phyloP scores from a whole-genome alignment of 2,888 invertebrate species.

The Caenorhabditis japonica region DNA sequence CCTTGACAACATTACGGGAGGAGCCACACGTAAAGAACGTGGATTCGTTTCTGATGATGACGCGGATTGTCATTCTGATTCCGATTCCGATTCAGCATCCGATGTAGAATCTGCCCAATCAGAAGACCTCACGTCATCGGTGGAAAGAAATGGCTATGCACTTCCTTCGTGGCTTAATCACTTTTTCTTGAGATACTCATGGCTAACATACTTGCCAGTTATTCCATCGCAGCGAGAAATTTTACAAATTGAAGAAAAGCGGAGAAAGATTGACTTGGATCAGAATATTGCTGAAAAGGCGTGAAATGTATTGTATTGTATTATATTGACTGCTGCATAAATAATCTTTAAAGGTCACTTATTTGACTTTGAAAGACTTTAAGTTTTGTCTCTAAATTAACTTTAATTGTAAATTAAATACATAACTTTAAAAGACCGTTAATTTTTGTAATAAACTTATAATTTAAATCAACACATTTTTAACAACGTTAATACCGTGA shows the following conservation, averaged over 20 bases:
- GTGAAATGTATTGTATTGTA: constrained; percentile 7
- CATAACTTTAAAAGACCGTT: no score
- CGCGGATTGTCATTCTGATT: neutral
- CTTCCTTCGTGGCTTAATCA: constrained; percentile 39
- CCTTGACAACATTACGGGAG: constrained; percentile 74
- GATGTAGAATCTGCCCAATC: neutral
- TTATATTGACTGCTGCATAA: neutral
- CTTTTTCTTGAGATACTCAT: constrained; percentile 33
- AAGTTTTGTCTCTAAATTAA: no score
- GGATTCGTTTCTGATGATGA: constrained; percentile 38
- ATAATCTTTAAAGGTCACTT: no score
- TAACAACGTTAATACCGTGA: no score
- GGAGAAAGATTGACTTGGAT: constrained; percentile 20
- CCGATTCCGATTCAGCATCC: no score
- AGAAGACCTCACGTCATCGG: neutral
- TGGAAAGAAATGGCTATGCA: constrained; percentile 37
- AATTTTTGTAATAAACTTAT: no score
- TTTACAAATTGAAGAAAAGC: constrained; percentile 29
- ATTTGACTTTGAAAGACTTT: no score
- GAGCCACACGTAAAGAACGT: constrained; percentile 37
- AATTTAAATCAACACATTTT: no score
- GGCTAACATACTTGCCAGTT: constrained; percentile 35
- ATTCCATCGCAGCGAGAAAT: constrained; percentile 40
- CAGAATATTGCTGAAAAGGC: constrained; percentile 30
- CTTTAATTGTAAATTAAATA: no score